Percentiles rank a stretch among this genome's conserved stretches.
Evolutionary conservation across 2,113 vertebrate genomes (phyloP).

Genomic region (Rhynchomys soricoides): DNA sequence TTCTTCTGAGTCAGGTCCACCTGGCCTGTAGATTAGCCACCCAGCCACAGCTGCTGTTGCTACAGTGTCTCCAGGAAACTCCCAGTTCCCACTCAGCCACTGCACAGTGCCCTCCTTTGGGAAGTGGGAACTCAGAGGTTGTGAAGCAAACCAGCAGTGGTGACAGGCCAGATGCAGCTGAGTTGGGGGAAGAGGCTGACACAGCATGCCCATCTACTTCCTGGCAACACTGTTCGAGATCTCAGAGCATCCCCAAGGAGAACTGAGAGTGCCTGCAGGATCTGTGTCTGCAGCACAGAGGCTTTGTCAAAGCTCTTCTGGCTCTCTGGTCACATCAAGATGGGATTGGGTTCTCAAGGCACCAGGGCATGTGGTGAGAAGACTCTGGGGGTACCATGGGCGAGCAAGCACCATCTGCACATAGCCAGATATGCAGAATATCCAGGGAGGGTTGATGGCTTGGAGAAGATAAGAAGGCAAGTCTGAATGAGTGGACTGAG

Average conservation of each 20-base stretch:
- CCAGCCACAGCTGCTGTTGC: not conserved
- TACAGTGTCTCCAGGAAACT: not conserved
- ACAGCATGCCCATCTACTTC: not conserved
- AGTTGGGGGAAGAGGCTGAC: not conserved
- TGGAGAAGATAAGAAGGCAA: not conserved
- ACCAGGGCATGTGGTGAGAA: not conserved
- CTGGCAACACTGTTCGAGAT: not conserved
- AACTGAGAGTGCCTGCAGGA: not conserved
- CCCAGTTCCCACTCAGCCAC: not conserved
- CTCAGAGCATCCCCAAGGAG: not conserved
- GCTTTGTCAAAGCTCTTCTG: not conserved
- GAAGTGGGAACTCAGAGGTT: not conserved
- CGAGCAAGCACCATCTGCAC: not conserved
- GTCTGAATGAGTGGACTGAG: not conserved
- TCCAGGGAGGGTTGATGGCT: not conserved
- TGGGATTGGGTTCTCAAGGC: conserved; percentile 4
- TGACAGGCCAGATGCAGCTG: not conserved
- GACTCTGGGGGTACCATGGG: too few relatives aligned
- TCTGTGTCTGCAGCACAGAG: not conserved
- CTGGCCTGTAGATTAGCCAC: not conserved
- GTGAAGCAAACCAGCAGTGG: not conserved
- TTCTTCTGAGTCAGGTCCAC: not conserved
- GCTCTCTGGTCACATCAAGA: not conserved
- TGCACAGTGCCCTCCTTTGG: not conserved
- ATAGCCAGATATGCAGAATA: not conserved